Percentiles rank a stretch among this genome's conserved stretches.
phyloP scores from a whole-genome alignment of 2,797 vertebrate species.

The Enteromius afrohamiltoni region DNA sequence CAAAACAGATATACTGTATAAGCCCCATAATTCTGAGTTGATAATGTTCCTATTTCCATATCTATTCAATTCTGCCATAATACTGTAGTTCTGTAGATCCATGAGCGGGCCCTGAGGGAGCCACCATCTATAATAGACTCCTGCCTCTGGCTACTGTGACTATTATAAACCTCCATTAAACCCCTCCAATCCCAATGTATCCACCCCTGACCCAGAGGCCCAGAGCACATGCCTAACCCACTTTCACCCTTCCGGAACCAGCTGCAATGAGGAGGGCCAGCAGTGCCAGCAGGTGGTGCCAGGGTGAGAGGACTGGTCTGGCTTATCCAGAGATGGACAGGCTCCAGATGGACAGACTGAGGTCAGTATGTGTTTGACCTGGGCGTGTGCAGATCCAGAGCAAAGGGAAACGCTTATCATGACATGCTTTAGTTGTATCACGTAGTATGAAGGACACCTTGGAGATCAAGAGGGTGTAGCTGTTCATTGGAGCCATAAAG shows the following conservation, averaged over 20 bases:
- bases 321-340: conserved; percentile 31
- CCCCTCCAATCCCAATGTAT: conserved; percentile 21
- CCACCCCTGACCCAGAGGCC: conserved; percentile 43
- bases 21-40: background rate
- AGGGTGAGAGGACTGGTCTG: background rate
- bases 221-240: conserved; percentile 46
- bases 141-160: conserved; percentile 52
- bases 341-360: conserved; percentile 17
- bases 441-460: background rate
- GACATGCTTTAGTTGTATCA: background rate
- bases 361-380: background rate
- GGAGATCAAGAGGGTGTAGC: background rate
- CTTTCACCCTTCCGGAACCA: conserved; percentile 31
- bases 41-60: conserved; percentile 23
- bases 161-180: conserved; percentile 58
- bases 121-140: conserved; percentile 52
- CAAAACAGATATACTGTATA: conserved; percentile 2
- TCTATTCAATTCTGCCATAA: conserved; percentile 39
- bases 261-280: conserved; percentile 12
- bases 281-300: conserved; percentile 5
- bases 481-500: background rate
- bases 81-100: conserved; percentile 20
- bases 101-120: conserved; percentile 33
- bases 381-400: conserved; percentile 15
- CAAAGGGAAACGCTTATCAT: conserved; percentile 20